Conservation (phyloP, 2,113 vertebrate species). For the Cairina moschata region DNA sequence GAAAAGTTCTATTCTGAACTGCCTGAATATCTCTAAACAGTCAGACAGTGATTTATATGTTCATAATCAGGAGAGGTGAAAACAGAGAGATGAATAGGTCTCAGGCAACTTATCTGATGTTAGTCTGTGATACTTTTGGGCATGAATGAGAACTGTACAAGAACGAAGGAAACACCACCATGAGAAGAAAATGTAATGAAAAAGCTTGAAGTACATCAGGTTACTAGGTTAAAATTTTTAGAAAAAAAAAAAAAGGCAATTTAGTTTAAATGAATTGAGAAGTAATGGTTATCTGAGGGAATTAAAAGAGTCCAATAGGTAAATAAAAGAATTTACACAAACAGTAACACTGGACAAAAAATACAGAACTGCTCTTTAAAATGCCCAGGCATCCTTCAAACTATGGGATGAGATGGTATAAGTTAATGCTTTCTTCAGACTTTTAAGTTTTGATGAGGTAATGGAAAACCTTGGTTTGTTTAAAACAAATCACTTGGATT, state of each 20-base stretch:
- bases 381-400: conserved; percentile 36
- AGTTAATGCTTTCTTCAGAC: conserved; percentile 15
- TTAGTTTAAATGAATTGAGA: neutral
- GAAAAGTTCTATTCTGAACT: conserved; percentile 48
- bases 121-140: conserved; percentile 1
- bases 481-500: conserved; percentile 43
- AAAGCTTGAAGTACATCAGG: neutral
- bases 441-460: conserved; percentile 28
- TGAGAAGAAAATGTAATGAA: conserved; percentile 35
- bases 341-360: conserved; percentile 49
- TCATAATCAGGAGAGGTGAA: conserved; percentile 7
- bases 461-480: conserved; percentile 75
- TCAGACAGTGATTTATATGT: conserved; percentile 11
- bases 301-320: conserved; percentile 29
- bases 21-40: conserved; percentile 16
- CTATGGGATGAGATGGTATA: conserved; percentile 10
- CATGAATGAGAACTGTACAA: neutral
- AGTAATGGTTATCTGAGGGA: conserved; percentile 1
- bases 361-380: conserved; percentile 28
- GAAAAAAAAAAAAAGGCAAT: neutral
- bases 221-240: neutral
- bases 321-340: conserved; percentile 21
- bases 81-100: conserved; percentile 37
- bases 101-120: neutral
- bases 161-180: neutral